Percentiles rank a stretch among this genome's conserved stretches.
Evolutionary conservation across 2,113 vertebrate species (phyloP).

Genomic region (Marcusenius ussheri): DNA sequence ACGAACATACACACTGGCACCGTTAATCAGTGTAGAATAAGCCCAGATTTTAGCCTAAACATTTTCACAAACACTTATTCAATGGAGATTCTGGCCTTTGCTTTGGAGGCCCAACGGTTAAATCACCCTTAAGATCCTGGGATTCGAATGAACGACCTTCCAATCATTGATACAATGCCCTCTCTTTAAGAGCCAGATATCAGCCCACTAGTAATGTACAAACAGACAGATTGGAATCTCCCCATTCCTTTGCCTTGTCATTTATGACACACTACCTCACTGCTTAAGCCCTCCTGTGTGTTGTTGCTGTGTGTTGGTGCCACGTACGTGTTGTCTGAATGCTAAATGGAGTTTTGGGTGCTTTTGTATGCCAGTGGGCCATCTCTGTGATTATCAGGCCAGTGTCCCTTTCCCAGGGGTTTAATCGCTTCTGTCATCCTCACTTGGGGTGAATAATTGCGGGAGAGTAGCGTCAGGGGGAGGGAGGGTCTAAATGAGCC

Average conservation of each 20-base stretch:
- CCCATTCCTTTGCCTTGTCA: slow-evolving; percentile 20
- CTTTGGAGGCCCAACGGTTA: not conserved
- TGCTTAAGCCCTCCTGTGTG: slow-evolving; percentile 7
- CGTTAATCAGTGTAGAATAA: no score
- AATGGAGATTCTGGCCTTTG: not conserved
- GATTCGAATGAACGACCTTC: not conserved
- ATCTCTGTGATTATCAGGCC: slow-evolving; percentile 21
- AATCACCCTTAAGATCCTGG: not conserved
- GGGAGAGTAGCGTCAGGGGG: not conserved
- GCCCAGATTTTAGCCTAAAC: no score
- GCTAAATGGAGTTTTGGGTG: slow-evolving; percentile 1
- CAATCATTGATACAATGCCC: not conserved
- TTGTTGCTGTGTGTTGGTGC: not conserved
- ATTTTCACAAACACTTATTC: no score
- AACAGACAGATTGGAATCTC: not conserved
- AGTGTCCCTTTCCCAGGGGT: not conserved
- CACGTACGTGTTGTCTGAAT: not conserved
- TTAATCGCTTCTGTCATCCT: not conserved
- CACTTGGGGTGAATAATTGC: not conserved
- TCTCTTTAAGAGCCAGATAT: not conserved
- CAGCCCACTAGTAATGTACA: slow-evolving; percentile 4
- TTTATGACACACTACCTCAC: slow-evolving; percentile 8
- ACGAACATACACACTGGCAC: no score
- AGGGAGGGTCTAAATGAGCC: not conserved
- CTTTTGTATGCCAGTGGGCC: not conserved